phyloP scores from a whole-genome alignment of 2,888 invertebrate genomes.

The Andrena bucephala region DNA sequence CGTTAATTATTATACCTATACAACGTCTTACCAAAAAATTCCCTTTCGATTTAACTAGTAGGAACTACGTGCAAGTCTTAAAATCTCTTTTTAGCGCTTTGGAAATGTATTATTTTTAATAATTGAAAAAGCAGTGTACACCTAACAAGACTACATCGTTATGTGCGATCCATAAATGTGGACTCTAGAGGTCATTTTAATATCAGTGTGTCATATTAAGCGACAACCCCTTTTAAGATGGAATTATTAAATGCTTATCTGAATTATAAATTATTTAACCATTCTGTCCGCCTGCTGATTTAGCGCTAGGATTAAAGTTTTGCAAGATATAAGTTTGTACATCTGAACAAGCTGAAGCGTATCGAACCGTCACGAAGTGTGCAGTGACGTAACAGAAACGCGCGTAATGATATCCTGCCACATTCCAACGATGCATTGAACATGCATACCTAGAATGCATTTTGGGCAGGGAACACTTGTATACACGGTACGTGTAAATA shows the following conservation, averaged over 20 bases:
- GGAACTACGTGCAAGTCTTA: too few species aligned
- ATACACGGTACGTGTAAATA: constrained; percentile 6
- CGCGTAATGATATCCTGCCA: constrained; percentile 54
- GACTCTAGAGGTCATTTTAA: neutral
- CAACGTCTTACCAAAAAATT: too few species aligned
- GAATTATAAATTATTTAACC: constrained; percentile 32
- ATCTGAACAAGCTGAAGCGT: constrained; percentile 51
- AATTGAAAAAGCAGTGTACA: neutral
- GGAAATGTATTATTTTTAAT: too few species aligned
- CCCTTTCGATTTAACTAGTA: too few species aligned
- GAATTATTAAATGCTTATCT: constrained; percentile 25
- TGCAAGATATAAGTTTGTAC: constrained; percentile 53
- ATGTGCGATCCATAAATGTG: neutral
- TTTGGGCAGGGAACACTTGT: constrained; percentile 25
- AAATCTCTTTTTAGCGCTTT: too few species aligned
- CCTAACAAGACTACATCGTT: neutral
- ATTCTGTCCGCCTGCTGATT: constrained; percentile 35
- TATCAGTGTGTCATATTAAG: neutral
- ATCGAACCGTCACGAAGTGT: constrained; percentile 59
- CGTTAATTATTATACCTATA: too few species aligned
- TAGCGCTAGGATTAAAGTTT: constrained; percentile 38
- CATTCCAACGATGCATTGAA: constrained; percentile 50
- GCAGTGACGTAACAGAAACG: constrained; percentile 54
- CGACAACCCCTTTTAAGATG: neutral
- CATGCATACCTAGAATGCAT: constrained; percentile 35